These are phyloP conservation scores for Axis porcinus DNA, from an alignment of 2,113 vertebrate genomes.

Conservation along the genomic window DNA sequence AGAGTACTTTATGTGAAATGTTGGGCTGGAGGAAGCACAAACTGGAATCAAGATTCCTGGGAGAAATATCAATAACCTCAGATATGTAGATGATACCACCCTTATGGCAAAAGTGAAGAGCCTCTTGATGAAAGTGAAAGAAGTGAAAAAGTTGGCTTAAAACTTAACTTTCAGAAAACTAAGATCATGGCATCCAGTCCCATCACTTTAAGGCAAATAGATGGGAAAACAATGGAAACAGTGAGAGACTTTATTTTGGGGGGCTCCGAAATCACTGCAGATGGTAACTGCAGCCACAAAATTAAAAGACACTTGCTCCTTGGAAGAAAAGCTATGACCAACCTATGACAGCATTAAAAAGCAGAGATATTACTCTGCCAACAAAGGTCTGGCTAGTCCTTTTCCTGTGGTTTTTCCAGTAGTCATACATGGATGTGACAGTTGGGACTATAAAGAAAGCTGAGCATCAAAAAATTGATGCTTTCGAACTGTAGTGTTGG, in stretches of 20 bases:
- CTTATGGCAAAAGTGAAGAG: neutral
- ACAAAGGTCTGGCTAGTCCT: neutral
- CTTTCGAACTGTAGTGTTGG: neutral
- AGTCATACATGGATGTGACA: neutral
- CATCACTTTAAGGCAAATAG: neutral
- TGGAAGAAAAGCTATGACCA: neutral
- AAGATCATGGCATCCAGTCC: neutral
- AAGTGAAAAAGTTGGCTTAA: neutral
- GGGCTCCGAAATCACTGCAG: neutral
- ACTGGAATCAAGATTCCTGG: rapidly evolving
- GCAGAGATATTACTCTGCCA: neutral
- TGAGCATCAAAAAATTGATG: neutral
- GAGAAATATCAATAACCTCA: neutral
- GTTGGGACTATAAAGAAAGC: neutral
- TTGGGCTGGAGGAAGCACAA: neutral
- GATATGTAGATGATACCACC: neutral
- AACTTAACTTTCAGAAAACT: neutral
- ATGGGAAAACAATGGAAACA: neutral
- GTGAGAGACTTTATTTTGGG: neutral
- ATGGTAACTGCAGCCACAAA: neutral
- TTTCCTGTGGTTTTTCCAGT: neutral
- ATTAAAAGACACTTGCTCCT: neutral
- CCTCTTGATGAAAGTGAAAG: neutral
- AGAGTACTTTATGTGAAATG: neutral
- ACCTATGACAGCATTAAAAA: neutral